Base-by-base conservation (phyloP, 2,797 vertebrate species). In the Leuciscus waleckii region DNA sequence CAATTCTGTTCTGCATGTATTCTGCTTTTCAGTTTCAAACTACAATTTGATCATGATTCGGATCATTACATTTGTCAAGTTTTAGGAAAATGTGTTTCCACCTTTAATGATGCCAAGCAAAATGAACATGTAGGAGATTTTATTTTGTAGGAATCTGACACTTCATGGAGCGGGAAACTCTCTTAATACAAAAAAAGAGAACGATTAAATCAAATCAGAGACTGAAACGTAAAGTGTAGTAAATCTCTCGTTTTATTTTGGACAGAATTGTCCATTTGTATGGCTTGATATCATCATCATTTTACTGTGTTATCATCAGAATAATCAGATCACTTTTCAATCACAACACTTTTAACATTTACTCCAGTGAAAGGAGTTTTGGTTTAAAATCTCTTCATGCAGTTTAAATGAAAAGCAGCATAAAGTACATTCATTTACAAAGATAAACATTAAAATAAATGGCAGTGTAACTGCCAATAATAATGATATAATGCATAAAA, bases 401-500 rank as follows among this genome's bases (percentile, higher is more conserved):
- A 82, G 21, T 37, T 23, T n/a, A 61, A 61, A 81, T 37, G 21
- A 56, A 82, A n/a, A 32, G 17, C 32, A 73, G 81, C 81, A 61
- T 63, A n/a, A 82, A 69, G 46, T 51, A 58, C 65, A 56, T 37
- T 26, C 8, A 49, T 46, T 69, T 26, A 71, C 16, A 41, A 71
- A 32, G 3, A 41, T 14, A 71, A 43, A 26, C 4, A 21, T 17
- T 3, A 5, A 46, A 13, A 21, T 67, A 58, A 23, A 61, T 23
- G 5, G 69, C 37, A 82, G 69, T 46, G 26, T 41, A 61, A 61
- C 81, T 46, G 81, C 39, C 54, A 73, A 73, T 16, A 63, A 74
- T 35, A 74, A 82, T 82, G 81, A 82, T 74, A 82, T 74, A 74
- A 82, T 82, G 81, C 81, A 82, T 74, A 49, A 35, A 70, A 49